Evolutionary conservation across 2,888 invertebrate genomes (phyloP).

Genomic region (Calephelis perditalis): DNA sequence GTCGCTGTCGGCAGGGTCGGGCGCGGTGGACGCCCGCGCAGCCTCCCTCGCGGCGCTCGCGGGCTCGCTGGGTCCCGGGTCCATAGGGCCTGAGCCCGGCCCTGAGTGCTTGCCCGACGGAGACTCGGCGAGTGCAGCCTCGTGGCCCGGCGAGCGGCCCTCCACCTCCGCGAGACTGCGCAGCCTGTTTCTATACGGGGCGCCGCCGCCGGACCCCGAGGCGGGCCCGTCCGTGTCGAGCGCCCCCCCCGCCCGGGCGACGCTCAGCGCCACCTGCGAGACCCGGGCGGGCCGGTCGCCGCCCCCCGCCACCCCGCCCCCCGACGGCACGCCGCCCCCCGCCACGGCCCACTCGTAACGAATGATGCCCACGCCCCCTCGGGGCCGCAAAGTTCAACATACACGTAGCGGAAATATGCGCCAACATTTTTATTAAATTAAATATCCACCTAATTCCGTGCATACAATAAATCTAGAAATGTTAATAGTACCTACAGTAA

Average conservation of each 20-base stretch:
- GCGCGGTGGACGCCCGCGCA: conserved; percentile 54
- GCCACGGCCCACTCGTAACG: conserved; percentile 31
- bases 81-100: conserved; percentile 42
- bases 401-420: too few relatives aligned
- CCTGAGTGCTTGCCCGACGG: conserved; percentile 48
- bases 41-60: conserved; percentile 66
- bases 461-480: too few relatives aligned
- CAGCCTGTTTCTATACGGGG: conserved; percentile 65
- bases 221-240: conserved; percentile 36
- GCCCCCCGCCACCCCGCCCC: conserved; percentile 20
- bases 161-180: conserved; percentile 48
- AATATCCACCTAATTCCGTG: too few relatives aligned
- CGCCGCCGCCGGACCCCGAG: conserved; percentile 51
- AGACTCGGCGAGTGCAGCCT: conserved; percentile 49
- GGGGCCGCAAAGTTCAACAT: neutral
- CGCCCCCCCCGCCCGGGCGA: conserved; percentile 18
- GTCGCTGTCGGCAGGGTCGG: conserved; percentile 62
- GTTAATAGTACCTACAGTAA: too few relatives aligned
- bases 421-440: too few relatives aligned
- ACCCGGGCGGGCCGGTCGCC: conserved; percentile 11
- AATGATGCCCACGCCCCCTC: conserved; percentile 13
- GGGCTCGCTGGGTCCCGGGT: conserved; percentile 58
- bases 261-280: conserved; percentile 21
- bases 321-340: conserved; percentile 21
- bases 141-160: conserved; percentile 56